Base-by-base conservation (phyloP, 2,888 invertebrate species). In the Eupithecia vulgata region DNA sequence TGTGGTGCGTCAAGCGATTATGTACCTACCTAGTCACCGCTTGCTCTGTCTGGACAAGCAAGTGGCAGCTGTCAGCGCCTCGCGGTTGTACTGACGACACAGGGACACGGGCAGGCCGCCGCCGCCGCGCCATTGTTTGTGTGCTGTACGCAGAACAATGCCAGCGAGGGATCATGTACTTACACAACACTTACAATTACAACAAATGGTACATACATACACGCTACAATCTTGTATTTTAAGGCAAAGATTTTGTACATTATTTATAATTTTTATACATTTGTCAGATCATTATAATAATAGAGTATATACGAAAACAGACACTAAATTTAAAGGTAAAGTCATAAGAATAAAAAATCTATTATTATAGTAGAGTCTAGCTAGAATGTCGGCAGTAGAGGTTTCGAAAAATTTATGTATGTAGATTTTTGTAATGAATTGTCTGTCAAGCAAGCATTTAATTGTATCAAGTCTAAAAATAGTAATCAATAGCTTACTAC, bases 41-140 rank as follows among this genome's bases (percentile, higher is more conserved):
- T 52, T 52, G n/a, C 48, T 66, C 35, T 80, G 82, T 82, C 81
- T 79, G 78, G 76, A 78, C 82, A 83, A 83, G 83, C 82, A 83
- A 83, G 83, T 83, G 86, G 84, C 90, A 91, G 87, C 85, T 86
- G 84, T 86, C 86, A 84, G 79, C 79, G 75, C 74, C 77, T 78
- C 74, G 74, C 78, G 76, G 76, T 76, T 62, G 76, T 78, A 75
- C 5, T 62, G 62, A 3, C 8, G 37, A 3, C 15, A 8, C n/a
- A n/a, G n/a, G n/a, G n/a, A 65, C 40, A 12, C 21, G 17, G 64
- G 21, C 37, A 75, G 67, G 5, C 37, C n/a, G n/a, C n/a, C n/a
- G n/a, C n/a, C n/a, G 74, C 68, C 59, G 61, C 77, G 62, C 70
- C 75, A 71, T 78, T 67, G 71, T 74, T 40, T 67, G 74, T 72